Evolutionary conservation across 2,113 vertebrate genomes (phyloP), one percentile per base, ranked within the genome.

Genomic region (Lates calcarifer): DNA sequence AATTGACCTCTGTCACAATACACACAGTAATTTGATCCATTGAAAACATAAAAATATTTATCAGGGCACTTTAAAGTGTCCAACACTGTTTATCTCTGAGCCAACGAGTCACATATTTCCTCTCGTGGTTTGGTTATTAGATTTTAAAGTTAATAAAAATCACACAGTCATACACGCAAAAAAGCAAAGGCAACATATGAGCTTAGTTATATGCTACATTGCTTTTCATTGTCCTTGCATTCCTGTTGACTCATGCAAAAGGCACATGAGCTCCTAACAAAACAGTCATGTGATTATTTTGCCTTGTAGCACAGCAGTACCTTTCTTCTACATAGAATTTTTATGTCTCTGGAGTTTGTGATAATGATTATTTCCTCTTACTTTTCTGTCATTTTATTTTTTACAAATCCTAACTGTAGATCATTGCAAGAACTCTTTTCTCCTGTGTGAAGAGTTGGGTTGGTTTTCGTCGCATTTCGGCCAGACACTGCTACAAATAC

Each of bases 381-480:
- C 58, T 51, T 58, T 8, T 63, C 13, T 33, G 49, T 9, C 33
- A 57, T 65, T 45, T 35, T 41, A 31, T 5, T 33, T 24, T 31
- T 17, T 15, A 31, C 24, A 77, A 18, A 31, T 41, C 7, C 5
- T 5, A 35, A 18, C 9, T 1, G 5, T 53, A 37, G 29, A 67
- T 29, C 17, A 13, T 17, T 29, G 26, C 22, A 37, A 51, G 18
- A 70, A 29, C 6, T 1, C 0, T 14, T 29, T 17, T n/a, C 33
- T 24, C 15, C 39, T 74, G 15, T 24, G 17, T 22, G 24, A 20
- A 61, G 49, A 39, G 5, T 7, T 55, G 37, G 28, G 33, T 60
- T 58, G 47, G 35, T 63, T 71, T 79, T 43, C 4, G n/a, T 75
- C 75, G 41, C 41, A 17, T 75, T 45, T 78, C 80, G 24, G 72